These are phyloP conservation scores for Apocrypta bakeri DNA, from an alignment of 1,140 invertebrate species.

Conservation along the genomic window DNA sequence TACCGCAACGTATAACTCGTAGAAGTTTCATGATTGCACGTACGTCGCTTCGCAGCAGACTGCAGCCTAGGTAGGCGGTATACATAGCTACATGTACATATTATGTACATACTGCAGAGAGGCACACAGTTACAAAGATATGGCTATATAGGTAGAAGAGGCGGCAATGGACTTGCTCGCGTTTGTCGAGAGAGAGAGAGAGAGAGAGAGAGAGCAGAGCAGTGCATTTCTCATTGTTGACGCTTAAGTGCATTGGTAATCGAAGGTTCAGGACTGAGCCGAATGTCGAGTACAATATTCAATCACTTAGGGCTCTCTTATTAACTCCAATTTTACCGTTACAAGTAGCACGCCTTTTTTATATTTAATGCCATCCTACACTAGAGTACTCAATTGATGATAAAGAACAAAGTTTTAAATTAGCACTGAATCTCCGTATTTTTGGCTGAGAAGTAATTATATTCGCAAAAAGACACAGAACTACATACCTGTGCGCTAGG, in stretches of 20 bases:
- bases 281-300: slow-evolving; percentile 44
- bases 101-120: background rate
- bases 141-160: background rate
- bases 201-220: background rate
- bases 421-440: background rate
- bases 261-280: slow-evolving; percentile 47
- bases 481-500: background rate
- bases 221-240: slow-evolving; percentile 56
- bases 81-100: background rate
- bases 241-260: slow-evolving; percentile 59
- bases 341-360: background rate
- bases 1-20: slow-evolving; percentile 51
- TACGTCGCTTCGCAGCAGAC: slow-evolving; percentile 17
- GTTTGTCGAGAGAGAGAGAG: background rate
- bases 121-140: background rate
- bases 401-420: background rate
- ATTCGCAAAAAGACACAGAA: background rate
- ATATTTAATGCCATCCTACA: background rate
- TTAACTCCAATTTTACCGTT: slow-evolving; percentile 43
- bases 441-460: background rate
- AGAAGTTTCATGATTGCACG: slow-evolving; percentile 51
- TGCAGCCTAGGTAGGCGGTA: background rate
- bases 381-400: too few relatives aligned
- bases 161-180: slow-evolving; percentile 26
- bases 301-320: slow-evolving; percentile 44